Evolutionary conservation across 2,888 invertebrate species (phyloP), one percentile per base, ranked within the genome.

Genomic region (Trichopria drosophilae): DNA sequence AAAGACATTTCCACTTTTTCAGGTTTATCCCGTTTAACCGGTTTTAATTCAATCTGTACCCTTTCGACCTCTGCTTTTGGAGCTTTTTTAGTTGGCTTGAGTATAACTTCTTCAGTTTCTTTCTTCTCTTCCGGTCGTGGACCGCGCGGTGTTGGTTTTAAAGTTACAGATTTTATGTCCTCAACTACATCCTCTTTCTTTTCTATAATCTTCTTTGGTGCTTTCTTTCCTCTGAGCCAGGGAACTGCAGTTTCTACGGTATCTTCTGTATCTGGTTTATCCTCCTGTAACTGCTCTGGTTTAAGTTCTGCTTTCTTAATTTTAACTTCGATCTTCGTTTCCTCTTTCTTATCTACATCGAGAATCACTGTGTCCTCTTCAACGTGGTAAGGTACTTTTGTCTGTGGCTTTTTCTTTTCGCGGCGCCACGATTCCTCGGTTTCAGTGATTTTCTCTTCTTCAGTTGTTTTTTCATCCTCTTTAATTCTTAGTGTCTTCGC

Each of bases 181-280:
- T 52, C 50, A 9, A 32, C 6, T 13, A n/a, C 15, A 12, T 37
- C 20, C n/a, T 7, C 37, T 10, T 16, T 15, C 10, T 24, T 24
- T 7, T 24, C 24, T 24, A 7, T 24, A 24, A 24, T 24, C 6
- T 78, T 16, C 73, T 71, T 36, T 68, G 72, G 39, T n/a, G 80
- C 77, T 34, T 61, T 63, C 48, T 54, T 58, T n/a, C 64, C 66
- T 42, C 66, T 60, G 4, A 47, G 28, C 69, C 70, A 69, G 3
- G 68, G 67, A 76, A 73, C 54, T 81, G 80, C 24, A 78, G 66
- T 12, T 58, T 55, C 35, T 53, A 57, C 6, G 2, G 42, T 45
- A 20, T 58, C 57, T 46, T 63, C 58, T 55, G 47, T 19, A 45
- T 35, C n/a, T 10, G 49, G 40, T 32, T 28, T 53, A 35, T 51